Evolutionary conservation across 2,888 invertebrate species (phyloP).

Genomic region (Drosophila acutilabella): DNA sequence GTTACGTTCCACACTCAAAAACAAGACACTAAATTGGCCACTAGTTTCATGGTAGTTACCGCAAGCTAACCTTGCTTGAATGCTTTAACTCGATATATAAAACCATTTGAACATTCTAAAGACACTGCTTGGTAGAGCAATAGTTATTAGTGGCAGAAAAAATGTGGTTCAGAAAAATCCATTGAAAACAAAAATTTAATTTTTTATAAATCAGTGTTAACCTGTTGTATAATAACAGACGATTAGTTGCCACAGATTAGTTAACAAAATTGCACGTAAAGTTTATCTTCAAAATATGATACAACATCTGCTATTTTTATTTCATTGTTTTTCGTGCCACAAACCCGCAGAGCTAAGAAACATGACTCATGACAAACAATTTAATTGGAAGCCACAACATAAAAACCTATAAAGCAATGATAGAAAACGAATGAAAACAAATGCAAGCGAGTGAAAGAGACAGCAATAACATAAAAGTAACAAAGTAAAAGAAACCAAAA

Average conservation of each 20-base stretch:
- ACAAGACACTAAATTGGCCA: neutral
- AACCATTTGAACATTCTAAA: constrained; percentile 13
- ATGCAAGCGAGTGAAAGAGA: constrained; percentile 6
- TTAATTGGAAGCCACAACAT: constrained; percentile 44
- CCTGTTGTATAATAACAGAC: too few species aligned
- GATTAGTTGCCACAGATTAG: neutral
- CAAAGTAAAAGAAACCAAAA: neutral
- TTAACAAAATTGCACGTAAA: neutral
- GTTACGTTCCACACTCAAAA: neutral
- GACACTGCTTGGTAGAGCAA: neutral
- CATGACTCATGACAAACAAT: constrained; percentile 50
- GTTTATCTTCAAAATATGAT: neutral
- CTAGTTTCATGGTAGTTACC: constrained; percentile 1
- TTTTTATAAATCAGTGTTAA: too few species aligned
- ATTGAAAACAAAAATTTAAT: too few species aligned
- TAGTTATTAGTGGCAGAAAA: neutral
- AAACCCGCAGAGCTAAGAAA: constrained; percentile 18
- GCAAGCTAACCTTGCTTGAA: constrained; percentile 32
- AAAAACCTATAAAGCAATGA: constrained; percentile 58
- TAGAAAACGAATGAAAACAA: constrained; percentile 21
- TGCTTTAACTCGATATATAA: neutral
- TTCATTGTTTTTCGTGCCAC: neutral
- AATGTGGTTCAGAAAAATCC: too few species aligned
- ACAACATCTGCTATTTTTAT: neutral
- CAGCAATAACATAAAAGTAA: constrained; percentile 14